These are phyloP conservation scores for Ochotona curzoniae DNA, from an alignment of 2,113 vertebrate species.

Conservation along the genomic window DNA sequence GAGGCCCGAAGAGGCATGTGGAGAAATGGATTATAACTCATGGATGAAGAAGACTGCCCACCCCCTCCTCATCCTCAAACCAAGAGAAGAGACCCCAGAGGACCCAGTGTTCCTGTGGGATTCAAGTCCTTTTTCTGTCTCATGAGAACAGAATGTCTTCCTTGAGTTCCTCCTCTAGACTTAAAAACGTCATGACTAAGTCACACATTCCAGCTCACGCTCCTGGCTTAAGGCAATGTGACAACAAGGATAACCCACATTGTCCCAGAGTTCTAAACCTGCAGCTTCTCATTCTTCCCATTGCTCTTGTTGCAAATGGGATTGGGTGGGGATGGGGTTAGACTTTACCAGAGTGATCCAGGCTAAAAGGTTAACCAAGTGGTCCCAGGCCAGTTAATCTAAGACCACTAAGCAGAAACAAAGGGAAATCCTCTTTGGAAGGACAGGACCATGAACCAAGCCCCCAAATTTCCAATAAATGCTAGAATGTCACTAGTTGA, in stretches of 20 bases:
- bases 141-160: no score
- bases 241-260: not conserved
- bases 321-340: not conserved
- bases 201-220: not conserved
- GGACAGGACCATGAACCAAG: not conserved
- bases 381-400: not conserved
- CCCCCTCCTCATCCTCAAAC: not conserved
- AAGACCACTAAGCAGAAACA: not conserved
- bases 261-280: not conserved
- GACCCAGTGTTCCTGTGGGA: not conserved
- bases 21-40: not conserved
- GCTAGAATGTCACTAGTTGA: not conserved
- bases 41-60: not conserved
- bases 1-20: not conserved
- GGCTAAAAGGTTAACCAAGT: conserved; percentile 6
- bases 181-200: not conserved
- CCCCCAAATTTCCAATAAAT: not conserved
- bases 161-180: not conserved
- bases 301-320: not conserved
- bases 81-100: not conserved
- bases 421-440: not conserved
- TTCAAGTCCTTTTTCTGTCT: not conserved
- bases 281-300: not conserved
- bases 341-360: not conserved
- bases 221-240: not conserved